Base-by-base conservation (phyloP, 2,888 invertebrate genomes). In the Boloria euphrosyne region DNA sequence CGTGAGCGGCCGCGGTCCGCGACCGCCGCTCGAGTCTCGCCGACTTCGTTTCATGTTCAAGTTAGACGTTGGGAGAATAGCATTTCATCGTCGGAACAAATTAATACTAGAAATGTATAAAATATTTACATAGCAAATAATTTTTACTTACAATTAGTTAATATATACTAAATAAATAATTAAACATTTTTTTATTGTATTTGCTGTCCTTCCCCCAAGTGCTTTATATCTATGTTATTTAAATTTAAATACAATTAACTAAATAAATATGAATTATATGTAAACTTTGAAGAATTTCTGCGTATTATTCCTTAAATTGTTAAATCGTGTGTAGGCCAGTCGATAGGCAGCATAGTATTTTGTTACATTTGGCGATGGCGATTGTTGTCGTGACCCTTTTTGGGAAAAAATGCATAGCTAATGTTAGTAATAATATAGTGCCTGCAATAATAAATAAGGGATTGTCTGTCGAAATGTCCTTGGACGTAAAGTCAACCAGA, bases 161-260 rank as follows among this genome's bases (percentile, higher is more conserved):
- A 87, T 89, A 83, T 84, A 86, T 87, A 90, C 82, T 89, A 89
- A 90, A 90, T 88, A 86, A 88, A 88, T 89, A 88, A 87, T 84
- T 84, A 84, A 90, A 88, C 86, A 86, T 91, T 93, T 92, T 22
- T 90, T 92, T 89, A 93, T 93, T 93, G 89, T 90, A 93, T 93
- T 93, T 92, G 93, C 93, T 92, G 91, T 92, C 93, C 92, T 93
- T 92, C 90, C 92, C 92, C 92, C 87, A 93, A 93, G 92, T 93
- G 93, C 93, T 93, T 93, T 93, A 93, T 92, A 89, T 87, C 87
- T 89, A 92, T 89, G 90, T 92, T 90, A 90, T 90, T 92, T 89
- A 89, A 87, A 90, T 87, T 88, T 83, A 90, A 90, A 90, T 89
- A 91, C 90, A 87, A 88, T 87, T 90, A 89, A 86, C 77, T 88